Conservation (phyloP, 64 coral and sea anemone species). For the Dendrophyllia cribrosa region DNA sequence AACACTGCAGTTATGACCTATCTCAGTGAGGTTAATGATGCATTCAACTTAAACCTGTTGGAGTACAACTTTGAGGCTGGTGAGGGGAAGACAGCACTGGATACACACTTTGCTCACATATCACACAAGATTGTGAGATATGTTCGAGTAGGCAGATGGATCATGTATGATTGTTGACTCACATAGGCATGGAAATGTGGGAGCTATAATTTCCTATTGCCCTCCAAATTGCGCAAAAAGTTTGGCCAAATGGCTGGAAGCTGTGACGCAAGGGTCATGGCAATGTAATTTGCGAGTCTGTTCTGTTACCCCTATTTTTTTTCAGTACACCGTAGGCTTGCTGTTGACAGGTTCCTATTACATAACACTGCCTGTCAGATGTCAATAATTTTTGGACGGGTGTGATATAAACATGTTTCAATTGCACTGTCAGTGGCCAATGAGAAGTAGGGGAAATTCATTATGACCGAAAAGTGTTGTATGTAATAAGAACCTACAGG, state of each 20-base stretch:
- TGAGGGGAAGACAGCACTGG: conserved; percentile 27
- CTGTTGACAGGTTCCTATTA: too few relatives aligned
- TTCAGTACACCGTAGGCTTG: too few relatives aligned
- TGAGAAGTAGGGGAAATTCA: too few relatives aligned
- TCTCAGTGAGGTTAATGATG: neutral
- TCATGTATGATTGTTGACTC: conserved; percentile 56
- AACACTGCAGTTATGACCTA: neutral
- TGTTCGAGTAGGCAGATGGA: conserved; percentile 8
- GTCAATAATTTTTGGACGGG: too few relatives aligned
- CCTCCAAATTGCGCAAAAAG: neutral
- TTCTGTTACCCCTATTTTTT: neutral
- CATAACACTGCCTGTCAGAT: too few relatives aligned
- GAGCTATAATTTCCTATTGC: conserved; percentile 21
- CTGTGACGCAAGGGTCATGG: neutral
- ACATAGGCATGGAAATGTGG: conserved; percentile 25
- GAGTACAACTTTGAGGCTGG: conserved; percentile 36
- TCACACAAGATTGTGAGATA: conserved; percentile 29
- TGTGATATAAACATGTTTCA: too few relatives aligned
- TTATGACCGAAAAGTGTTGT: too few relatives aligned
- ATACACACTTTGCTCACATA: conserved; percentile 42
- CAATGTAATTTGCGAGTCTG: neutral
- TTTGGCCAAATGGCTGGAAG: conserved; percentile 4
- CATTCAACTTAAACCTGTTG: neutral
- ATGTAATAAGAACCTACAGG: too few relatives aligned
- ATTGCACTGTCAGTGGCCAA: too few relatives aligned